Evolutionary conservation across 2,113 vertebrate species (phyloP), one percentile per base, ranked within the genome.

Genomic region (Tiliqua scincoides): DNA sequence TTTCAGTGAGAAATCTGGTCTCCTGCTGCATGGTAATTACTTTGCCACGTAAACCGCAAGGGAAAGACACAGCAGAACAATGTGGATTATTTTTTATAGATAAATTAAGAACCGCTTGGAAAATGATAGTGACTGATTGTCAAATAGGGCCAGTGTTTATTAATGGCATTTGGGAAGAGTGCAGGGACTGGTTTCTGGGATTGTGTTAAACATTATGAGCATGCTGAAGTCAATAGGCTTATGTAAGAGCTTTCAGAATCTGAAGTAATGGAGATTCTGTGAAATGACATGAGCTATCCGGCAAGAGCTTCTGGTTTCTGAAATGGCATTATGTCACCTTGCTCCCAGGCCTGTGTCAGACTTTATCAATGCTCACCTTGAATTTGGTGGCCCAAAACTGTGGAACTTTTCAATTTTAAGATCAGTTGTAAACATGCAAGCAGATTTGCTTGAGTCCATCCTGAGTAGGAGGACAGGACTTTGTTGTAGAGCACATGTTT

Each of bases 61-160:
- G 85, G 40, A 91, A 87, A 93, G 79, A 57, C 62, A 68, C 76
- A 86, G 87, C 90, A 83, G 82, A 65, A 88, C 71, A 85, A 74
- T 20, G 71, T 65, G 84, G 73, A 57, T 32, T 62, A 83, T 85
- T 86, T 77, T 1, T 1, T 7, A 57, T 57, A 57, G 43, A 48
- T 48, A 48, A 48, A 48, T 48, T 48, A 48, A 48, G 79, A 82
- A 40, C 30, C 87, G 85, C 86, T 30, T 84, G 14, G 89, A 79
- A 89, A 91, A 77, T 35, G 48, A 79, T 15, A 27, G 25, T 35
- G 43, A 48, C 43, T 57, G 27, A 61, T 62, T 48, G 30, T 84
- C 2, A 30, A 59, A 67, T 62, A 74, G 17, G 61, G 73, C 43
- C 89, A 40, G 57, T 8, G 78, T 87, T 40, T 84, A 85, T 77